Evolutionary conservation across 2,113 vertebrate genomes (phyloP).

Genomic region (Fregata magnificens): DNA sequence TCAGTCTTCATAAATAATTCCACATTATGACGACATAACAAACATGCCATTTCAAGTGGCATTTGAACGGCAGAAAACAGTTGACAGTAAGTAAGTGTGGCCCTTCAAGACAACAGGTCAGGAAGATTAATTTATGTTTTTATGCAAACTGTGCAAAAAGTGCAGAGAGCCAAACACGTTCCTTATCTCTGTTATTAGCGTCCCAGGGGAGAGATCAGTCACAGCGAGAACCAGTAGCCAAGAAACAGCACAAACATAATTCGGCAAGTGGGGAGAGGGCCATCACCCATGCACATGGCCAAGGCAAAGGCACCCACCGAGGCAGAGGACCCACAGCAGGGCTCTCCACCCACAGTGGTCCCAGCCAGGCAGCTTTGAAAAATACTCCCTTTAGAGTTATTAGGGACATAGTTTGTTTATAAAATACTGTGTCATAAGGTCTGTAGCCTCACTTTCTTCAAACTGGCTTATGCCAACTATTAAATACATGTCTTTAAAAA

Average conservation of each 20-base stretch:
- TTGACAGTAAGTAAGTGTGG: neutral
- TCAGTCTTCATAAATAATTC: neutral
- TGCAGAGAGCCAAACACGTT: neutral
- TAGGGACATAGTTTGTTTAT: neutral
- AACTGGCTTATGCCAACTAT: neutral
- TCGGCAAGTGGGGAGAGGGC: neutral
- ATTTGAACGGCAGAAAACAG: neutral
- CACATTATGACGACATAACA: neutral
- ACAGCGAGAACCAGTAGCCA: neutral
- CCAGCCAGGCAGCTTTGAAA: neutral
- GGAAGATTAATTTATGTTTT: neutral
- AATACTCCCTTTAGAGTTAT: neutral
- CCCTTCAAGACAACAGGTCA: neutral
- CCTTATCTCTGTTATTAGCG: neutral
- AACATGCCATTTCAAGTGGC: neutral
- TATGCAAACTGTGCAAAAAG: neutral
- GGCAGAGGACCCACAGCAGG: accelerated
- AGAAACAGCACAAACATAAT: neutral
- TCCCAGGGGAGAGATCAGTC: neutral
- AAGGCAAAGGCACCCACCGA: neutral
- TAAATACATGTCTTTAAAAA: neutral
- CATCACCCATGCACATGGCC: accelerated
- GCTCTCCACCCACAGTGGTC: neutral
- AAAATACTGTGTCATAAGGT: neutral
- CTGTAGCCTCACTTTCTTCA: neutral